Percentiles rank a stretch among this genome's conserved stretches.
These are phyloP conservation scores for Macropus fuliginosus DNA, from an alignment of 2,797 vertebrate species.

Conservation along the genomic window DNA sequence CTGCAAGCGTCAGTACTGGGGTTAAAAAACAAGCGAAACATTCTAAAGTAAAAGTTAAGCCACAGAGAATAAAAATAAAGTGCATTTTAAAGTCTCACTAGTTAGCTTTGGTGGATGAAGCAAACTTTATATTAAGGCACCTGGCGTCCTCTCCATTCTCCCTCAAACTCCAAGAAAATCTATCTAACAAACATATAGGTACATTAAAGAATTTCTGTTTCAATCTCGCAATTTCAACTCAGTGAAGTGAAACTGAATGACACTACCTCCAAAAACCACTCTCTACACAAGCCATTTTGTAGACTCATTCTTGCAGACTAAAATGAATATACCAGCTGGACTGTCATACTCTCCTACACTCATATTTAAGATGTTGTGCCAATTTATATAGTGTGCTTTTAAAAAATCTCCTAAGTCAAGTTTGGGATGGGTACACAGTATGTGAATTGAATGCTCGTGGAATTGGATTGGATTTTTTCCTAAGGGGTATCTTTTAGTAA, in stretches of 20 bases:
- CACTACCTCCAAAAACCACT: constrained; percentile 65
- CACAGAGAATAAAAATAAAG: constrained; percentile 85
- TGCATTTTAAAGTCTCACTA: constrained; percentile 84
- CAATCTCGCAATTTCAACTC: constrained; percentile 72
- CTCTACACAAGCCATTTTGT: constrained; percentile 52
- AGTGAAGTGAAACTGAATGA: constrained; percentile 67
- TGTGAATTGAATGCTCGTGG: background rate
- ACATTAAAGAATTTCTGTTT: constrained; percentile 63
- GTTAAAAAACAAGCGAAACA: constrained; percentile 70
- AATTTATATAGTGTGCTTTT: constrained; percentile 65
- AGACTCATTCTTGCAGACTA: constrained; percentile 66
- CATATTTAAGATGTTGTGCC: constrained; percentile 57
- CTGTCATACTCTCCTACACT: constrained; percentile 46
- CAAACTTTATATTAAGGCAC: constrained; percentile 80
- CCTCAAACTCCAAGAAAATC: constrained; percentile 74
- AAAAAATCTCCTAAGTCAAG: constrained; percentile 50
- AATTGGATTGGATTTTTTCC: background rate
- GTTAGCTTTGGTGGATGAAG: constrained; percentile 82
- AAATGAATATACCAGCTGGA: constrained; percentile 49
- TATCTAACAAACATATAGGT: constrained; percentile 71
- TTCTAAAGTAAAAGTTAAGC: constrained; percentile 77
- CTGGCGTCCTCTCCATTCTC: constrained; percentile 71
- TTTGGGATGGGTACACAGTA: constrained; percentile 54
- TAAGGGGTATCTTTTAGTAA: constrained; percentile 61
- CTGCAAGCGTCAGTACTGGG: constrained; percentile 70